Evolutionary conservation across 1,140 invertebrate genomes (phyloP), one percentile per base, ranked within the genome.

Genomic region (Diorhabda sublineata): DNA sequence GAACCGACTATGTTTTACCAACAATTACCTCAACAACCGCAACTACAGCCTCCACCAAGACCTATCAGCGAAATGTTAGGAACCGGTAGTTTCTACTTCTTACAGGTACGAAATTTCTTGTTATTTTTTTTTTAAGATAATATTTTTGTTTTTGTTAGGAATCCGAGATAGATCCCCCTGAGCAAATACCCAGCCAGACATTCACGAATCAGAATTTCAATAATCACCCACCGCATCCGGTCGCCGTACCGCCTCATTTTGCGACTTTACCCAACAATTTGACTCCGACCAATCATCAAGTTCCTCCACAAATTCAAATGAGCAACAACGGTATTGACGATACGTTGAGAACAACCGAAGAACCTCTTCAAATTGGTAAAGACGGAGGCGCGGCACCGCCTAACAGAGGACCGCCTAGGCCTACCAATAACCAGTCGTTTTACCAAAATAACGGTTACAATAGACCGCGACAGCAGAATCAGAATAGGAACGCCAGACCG

Each of bases 141-240:
- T 9, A 56, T 65, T 61, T 59, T 72, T 69, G 67, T 90, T 89
- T 76, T 82, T 90, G 41, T 88, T n/a, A 92, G 82, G 90, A 92
- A 74, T 91, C 90, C 57, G 90, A 92, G 80, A 84, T 91, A 62
- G 90, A 92, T 78, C 88, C 90, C 1, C 78, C 79, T 42, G 78
- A 81, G 67, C 76, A 79, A 69, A 92, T 92, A 75, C 89, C 89
- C 6, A 87, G 89, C 4, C 90, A 92, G 79, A 92, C 91, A 43
- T 92, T 91, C 74, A 92, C 90, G 44, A 92, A 92, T 81, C 90
- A 92, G 74, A 89, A 87, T 69, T 92, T 88, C 73, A 76, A 75
- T 3, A 69, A 60, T 41, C 74, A 71, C 11, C 78, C 73, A 4
- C 77, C 77, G 11, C 78, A 76, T 45, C 76, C 79, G 3, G 76